phyloP scores from a whole-genome alignment of 1,140 invertebrate genomes.

The Drosophila auraria region DNA sequence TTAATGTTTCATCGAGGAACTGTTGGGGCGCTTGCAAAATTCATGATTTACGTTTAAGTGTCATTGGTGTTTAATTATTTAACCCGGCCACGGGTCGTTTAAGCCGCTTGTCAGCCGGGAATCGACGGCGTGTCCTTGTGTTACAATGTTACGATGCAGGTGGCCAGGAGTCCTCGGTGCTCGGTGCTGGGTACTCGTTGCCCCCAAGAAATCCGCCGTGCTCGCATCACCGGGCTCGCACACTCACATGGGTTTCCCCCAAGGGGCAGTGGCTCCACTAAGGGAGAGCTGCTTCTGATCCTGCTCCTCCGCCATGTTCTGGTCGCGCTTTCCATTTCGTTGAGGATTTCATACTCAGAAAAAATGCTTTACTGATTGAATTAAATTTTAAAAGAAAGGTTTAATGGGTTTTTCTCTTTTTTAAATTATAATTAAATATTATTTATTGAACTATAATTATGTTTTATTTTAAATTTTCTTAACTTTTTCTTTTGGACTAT shows the following conservation, averaged over 20 bases:
- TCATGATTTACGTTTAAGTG: conserved; percentile 84
- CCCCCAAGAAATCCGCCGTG: conserved; percentile 31
- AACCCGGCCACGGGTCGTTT: conserved; percentile 67
- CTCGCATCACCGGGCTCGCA: conserved; percentile 1
- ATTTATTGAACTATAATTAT: neutral
- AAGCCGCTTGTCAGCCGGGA: conserved; percentile 52
- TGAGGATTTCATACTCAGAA: neutral
- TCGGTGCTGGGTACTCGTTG: neutral
- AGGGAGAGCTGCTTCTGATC: conserved; percentile 15
- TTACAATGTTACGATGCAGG: conserved; percentile 25
- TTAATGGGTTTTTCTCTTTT: no score
- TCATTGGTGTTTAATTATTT: conserved; percentile 83
- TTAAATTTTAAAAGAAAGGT: neutral
- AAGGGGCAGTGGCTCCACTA: conserved; percentile 8
- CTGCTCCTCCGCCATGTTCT: neutral
- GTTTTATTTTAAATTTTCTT: neutral
- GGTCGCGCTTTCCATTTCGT: conserved; percentile 72
- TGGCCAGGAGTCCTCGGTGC: neutral
- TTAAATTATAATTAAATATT: neutral
- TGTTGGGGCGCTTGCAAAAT: conserved; percentile 66
- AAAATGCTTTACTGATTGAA: neutral
- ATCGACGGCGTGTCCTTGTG: conserved; percentile 12
- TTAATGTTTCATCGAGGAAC: conserved; percentile 66
- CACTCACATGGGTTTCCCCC: conserved; percentile 39
- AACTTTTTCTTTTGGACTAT: neutral